Evolutionary conservation across 1,140 invertebrate genomes (phyloP), one percentile per base, ranked within the genome.

Genomic region (Pseudoatta argentina): DNA sequence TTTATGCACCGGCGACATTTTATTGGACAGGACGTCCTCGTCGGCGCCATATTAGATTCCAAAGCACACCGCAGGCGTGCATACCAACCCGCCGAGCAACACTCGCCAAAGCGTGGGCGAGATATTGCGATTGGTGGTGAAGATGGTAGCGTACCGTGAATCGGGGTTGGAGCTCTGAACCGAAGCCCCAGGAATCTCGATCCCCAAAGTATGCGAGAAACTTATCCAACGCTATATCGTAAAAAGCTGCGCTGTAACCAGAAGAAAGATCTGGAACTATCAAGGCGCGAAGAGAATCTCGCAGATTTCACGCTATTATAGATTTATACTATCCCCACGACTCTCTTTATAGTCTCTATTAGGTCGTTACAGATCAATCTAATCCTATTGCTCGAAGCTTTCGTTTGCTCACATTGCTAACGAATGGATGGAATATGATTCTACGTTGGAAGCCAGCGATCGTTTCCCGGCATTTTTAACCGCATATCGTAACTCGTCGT

Each of bases 21-120:
- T 92, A 92, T 92, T 92, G 87, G 90, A 89, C 88, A 86, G 86
- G 85, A 55, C 71, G 83, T 88, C 73, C 88, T 87, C 83, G 87
- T 90, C 88, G 89, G 91, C 91, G 88, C 86, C 85, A 91, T 92
- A 91, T 91, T 92, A 91, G 89, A 91, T 92, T 91, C 91, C 89
- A 86, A 91, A 91, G 85, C 86, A 87, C 64, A 91, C 90, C 88
- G 72, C 90, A 91, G 57, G 53, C 57, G 69, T 69, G 82, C 81
- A 91, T 90, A 82, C 82, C 81, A 77, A 77, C 69, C 78, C 27
- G 78, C 30, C 75, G 69, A 39, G 55, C 61, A 88, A 66, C 78
- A 76, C 82, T 86, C 82, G 77, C 75, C 86, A 88, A 91, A 89
- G 87, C 55, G 73, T 55, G 55, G 71, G 82, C 82, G 82, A 91